These are phyloP conservation scores for Mythimna vitellina DNA, from an alignment of 2,888 invertebrate species.

Conservation along the genomic window DNA sequence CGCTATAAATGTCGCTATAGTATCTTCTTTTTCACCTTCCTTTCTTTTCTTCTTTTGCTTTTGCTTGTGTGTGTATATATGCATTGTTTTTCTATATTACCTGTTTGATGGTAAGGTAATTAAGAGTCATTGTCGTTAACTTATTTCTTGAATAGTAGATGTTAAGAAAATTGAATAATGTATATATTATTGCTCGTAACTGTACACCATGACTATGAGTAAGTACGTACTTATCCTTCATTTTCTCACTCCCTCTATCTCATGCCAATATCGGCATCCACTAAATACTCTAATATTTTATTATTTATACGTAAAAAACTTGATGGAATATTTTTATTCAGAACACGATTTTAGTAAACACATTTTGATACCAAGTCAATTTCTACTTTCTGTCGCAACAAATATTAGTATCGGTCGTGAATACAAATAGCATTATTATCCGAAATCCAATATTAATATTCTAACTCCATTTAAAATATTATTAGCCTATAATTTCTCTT, in stretches of 20 bases:
- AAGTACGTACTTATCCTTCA: not conserved
- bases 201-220: not conserved
- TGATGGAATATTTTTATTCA: constrained; percentile 24
- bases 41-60: too few relatives aligned
- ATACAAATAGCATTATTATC: constrained; percentile 40
- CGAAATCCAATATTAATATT: constrained; percentile 40
- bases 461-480: constrained; percentile 41
- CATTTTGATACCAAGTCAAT: constrained; percentile 48
- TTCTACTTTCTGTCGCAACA: constrained; percentile 37
- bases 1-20: too few relatives aligned
- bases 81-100: too few relatives aligned
- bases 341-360: constrained; percentile 43
- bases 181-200: too few relatives aligned
- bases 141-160: too few relatives aligned
- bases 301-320: constrained; percentile 18
- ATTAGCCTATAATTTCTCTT: constrained; percentile 29
- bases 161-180: too few relatives aligned
- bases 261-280: not conserved
- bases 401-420: constrained; percentile 32
- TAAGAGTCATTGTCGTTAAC: too few relatives aligned
- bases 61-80: too few relatives aligned
- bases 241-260: not conserved
- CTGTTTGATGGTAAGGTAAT: too few relatives aligned
- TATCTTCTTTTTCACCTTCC: too few relatives aligned
- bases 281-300: not conserved